phyloP scores from a whole-genome alignment of 2,797 vertebrate genomes.

The Odontamblyopus lacepedii region DNA sequence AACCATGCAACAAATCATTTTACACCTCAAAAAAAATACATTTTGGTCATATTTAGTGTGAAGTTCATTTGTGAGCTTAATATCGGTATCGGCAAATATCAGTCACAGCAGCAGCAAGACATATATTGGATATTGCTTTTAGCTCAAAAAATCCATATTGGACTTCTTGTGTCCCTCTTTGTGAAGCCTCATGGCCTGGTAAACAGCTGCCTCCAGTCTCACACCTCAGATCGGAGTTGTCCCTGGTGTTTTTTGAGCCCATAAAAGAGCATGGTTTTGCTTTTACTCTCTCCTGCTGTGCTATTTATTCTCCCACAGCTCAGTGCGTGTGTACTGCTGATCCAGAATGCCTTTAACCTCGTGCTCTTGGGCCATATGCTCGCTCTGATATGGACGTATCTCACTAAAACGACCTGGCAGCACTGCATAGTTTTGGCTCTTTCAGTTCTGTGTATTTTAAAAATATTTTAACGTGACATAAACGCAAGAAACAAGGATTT shows the following conservation, averaged over 20 bases:
- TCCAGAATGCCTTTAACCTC: slow-evolving; percentile 37
- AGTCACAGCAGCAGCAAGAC: no score
- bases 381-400: slow-evolving; percentile 35
- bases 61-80: no score
- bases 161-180: neutral
- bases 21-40: no score
- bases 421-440: slow-evolving; percentile 5
- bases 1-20: no score
- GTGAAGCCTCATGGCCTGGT: slow-evolving; percentile 9
- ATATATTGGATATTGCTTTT: no score
- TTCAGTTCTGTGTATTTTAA: slow-evolving; percentile 9
- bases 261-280: slow-evolving; percentile 15
- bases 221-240: slow-evolving; percentile 13
- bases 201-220: slow-evolving; percentile 14
- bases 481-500: slow-evolving; percentile 15
- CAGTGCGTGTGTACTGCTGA: slow-evolving; percentile 18
- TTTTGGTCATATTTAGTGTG: no score
- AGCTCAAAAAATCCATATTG: no score
- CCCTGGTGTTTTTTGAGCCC: slow-evolving; percentile 19
- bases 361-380: slow-evolving; percentile 33
- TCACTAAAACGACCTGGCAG: slow-evolving; percentile 42
- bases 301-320: slow-evolving; percentile 19
- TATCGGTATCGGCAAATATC: no score
- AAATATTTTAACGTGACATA: slow-evolving; percentile 14
- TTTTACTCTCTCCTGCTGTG: slow-evolving; percentile 16